A percentile compares a stretch with the other conserved stretches of the same genome.
phyloP scores from a whole-genome alignment of 2,113 vertebrate species.

The Osmerus eperlanus region DNA sequence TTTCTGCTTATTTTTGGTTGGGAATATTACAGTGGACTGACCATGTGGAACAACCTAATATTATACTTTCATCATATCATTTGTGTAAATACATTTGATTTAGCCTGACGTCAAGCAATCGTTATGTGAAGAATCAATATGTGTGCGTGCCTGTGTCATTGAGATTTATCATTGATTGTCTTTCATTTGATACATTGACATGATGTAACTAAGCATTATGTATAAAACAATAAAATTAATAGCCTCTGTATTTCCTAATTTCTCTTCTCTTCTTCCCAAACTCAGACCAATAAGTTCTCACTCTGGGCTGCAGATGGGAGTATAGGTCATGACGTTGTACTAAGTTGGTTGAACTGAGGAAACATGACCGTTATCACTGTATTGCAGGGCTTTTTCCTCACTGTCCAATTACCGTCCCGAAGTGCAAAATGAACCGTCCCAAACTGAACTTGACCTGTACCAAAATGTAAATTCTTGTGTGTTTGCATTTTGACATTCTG shows the following conservation, averaged over 20 bases:
- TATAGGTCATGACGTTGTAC: conserved; percentile 43
- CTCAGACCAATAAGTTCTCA: too few relatives aligned
- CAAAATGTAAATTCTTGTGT: too few relatives aligned
- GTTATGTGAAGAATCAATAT: background rate
- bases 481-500: too few relatives aligned
- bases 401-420: too few relatives aligned
- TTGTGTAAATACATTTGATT: conserved; percentile 35
- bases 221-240: background rate
- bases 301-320: conserved; percentile 48
- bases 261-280: background rate
- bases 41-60: conserved; percentile 17
- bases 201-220: background rate
- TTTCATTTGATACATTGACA: background rate
- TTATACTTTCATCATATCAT: conserved; percentile 24
- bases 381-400: background rate
- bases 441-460: too few relatives aligned
- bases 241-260: background rate
- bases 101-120: conserved; percentile 27
- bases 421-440: too few relatives aligned
- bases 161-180: background rate
- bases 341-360: background rate
- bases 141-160: background rate
- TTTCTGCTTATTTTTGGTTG: conserved; percentile 6
- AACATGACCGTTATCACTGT: background rate
- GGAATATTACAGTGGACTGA: conserved; percentile 13